Evolutionary conservation across 1,140 invertebrate species (phyloP).

Genomic region (Dendroctonus ponderosae): DNA sequence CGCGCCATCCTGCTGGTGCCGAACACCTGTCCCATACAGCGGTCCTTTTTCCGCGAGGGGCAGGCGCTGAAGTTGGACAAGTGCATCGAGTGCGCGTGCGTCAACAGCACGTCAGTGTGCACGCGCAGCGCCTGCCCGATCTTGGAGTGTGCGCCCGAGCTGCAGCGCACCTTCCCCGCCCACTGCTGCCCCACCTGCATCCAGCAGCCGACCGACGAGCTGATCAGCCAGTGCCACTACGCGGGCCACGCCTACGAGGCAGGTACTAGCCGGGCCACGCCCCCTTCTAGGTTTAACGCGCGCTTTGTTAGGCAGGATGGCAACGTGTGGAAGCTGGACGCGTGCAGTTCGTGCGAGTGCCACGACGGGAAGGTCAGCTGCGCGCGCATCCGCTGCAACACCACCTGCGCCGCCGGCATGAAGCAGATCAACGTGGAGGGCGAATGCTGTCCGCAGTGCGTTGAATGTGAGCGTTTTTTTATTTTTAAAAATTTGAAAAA

Average conservation of each 20-base stretch:
- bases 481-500: conserved; percentile 1
- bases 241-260: conserved; percentile 66
- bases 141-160: conserved; percentile 72
- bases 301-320: conserved; percentile 67
- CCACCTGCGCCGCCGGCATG: conserved; percentile 70
- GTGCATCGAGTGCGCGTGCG: conserved; percentile 81
- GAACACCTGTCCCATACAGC: conserved; percentile 69
- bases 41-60: conserved; percentile 60
- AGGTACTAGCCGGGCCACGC: conserved; percentile 42
- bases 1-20: conserved; percentile 36
- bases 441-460: conserved; percentile 83
- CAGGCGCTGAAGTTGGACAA: conserved; percentile 66
- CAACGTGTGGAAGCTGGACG: conserved; percentile 80
- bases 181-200: conserved; percentile 76
- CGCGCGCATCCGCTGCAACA: conserved; percentile 70
- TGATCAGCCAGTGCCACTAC: conserved; percentile 63
- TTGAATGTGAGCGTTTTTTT: conserved; percentile 63
- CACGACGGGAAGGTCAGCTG: conserved; percentile 76
- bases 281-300: neutral
- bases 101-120: conserved; percentile 75
- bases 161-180: conserved; percentile 62
- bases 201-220: conserved; percentile 51
- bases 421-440: conserved; percentile 67
- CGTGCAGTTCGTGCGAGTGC: conserved; percentile 83
- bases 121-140: conserved; percentile 75